Conservation (phyloP, 2,113 vertebrate genomes). For the Forbesichthys agassizii region DNA sequence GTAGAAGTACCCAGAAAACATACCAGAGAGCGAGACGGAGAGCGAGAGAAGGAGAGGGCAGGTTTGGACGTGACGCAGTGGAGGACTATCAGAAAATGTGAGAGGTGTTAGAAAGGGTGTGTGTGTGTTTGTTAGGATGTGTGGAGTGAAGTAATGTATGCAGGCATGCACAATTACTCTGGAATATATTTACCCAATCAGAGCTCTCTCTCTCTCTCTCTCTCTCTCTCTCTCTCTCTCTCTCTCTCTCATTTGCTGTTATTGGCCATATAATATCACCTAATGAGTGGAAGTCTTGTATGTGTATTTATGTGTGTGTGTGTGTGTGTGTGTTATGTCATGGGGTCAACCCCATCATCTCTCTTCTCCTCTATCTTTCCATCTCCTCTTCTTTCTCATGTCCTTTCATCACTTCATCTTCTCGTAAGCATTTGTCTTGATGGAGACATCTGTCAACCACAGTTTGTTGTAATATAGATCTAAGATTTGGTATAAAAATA, state of each 20-base stretch:
- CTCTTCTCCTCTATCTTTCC: not conserved
- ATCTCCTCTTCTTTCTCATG: not conserved
- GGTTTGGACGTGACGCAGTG: too few relatives aligned
- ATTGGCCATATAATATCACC: constrained; percentile 65
- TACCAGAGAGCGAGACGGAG: too few relatives aligned
- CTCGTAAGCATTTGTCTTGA: not conserved
- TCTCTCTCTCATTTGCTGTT: constrained; percentile 58
- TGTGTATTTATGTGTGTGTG: constrained; percentile 5
- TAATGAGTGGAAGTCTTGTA: constrained; percentile 59
- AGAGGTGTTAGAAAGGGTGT: too few relatives aligned
- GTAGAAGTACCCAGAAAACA: too few relatives aligned
- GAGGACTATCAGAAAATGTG: too few relatives aligned
- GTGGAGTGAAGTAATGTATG: constrained; percentile 47
- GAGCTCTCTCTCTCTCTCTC: not conserved
- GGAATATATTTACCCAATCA: constrained; percentile 54
- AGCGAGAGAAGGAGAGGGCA: too few relatives aligned
- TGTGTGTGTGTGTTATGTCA: not conserved
- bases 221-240: constrained; percentile 10
- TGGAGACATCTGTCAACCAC: not conserved
- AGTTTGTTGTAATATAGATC: too few relatives aligned
- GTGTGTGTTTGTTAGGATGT: not conserved
- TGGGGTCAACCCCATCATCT: not conserved
- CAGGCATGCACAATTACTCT: constrained; percentile 54
- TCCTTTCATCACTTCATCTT: not conserved
- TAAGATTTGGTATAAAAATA: too few relatives aligned